Evolutionary conservation across 2,888 invertebrate species (phyloP).

Genomic region (Boloria euphrosyne): DNA sequence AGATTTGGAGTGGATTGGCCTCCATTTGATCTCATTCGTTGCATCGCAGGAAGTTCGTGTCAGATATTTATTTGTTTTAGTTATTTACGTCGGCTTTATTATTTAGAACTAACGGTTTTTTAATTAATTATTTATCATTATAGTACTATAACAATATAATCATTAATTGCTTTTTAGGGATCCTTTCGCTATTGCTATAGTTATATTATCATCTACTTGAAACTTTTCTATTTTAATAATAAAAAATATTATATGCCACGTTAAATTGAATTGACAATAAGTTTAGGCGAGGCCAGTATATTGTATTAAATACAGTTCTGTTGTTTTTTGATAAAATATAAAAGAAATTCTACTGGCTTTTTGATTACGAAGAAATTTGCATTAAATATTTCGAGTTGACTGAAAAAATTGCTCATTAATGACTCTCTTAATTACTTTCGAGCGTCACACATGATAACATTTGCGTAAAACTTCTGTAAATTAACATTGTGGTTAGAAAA

Average conservation of each 20-base stretch:
- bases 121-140: not conserved
- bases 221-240: no score
- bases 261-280: no score
- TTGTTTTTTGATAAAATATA: no score
- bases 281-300: no score
- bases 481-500: not conserved
- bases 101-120: not conserved
- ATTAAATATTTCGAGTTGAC: not conserved
- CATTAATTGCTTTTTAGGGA: no score
- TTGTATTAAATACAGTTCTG: no score
- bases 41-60: constrained; percentile 1
- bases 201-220: no score
- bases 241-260: no score
- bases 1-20: constrained; percentile 28
- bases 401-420: not conserved
- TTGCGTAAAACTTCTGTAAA: constrained; percentile 10
- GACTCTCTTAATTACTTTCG: constrained; percentile 11
- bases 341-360: no score
- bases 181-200: no score
- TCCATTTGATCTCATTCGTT: constrained; percentile 19
- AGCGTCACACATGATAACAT: constrained; percentile 14
- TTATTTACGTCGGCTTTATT: not conserved
- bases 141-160: no score
- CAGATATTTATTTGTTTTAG: not conserved
- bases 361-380: no score